Evolutionary conservation across 2,797 vertebrate genomes (phyloP), one percentile per base, ranked within the genome.

Genomic region (Anabas testudineus): DNA sequence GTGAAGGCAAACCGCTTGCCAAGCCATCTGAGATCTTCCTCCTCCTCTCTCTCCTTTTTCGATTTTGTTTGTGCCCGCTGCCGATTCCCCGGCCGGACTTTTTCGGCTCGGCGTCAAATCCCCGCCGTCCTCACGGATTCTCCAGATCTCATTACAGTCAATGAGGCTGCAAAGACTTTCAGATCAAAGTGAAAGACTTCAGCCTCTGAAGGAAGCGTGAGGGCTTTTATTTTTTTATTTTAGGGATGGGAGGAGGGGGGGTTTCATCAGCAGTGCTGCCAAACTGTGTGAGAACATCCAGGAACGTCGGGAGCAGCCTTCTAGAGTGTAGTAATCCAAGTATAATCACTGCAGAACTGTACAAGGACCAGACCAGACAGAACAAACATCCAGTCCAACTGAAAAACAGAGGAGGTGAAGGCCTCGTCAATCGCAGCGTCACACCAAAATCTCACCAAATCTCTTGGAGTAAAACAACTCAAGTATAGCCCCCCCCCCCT

Each of bases 121-220:
- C 91, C 92, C 65, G 67, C 88, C 84, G 88, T 93, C 91, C 91
- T 92, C 88, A 87, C 80, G 89, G 91, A 92, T 94, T 91, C 93
- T 93, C 91, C 87, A 90, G 89, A 92, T 92, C 92, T 94, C 93
- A 90, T 93, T 93, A 92, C 92, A 91, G 93, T 91, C 93, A 92
- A 91, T 91, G 91, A 94, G 91, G 87, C 90, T 89, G 91, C 90
- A 91, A 92, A 94, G 92, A 91, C 91, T 89, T 88, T 86, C 74
- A 91, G 90, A 94, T 93, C 93, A 94, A 94, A 94, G 92, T 84
- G 83, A 92, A 89, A 88, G 89, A 89, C 86, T 90, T 84, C 65
- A 83, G 83, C 85, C 82, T 82, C 85, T 80, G 82, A 85, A 84
- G 84, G 81, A 80, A 70, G 80, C 63, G 45, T 13, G 58, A 47